Evolutionary conservation across 2,888 invertebrate genomes (phyloP).

Genomic region (Cephalotes varians): DNA sequence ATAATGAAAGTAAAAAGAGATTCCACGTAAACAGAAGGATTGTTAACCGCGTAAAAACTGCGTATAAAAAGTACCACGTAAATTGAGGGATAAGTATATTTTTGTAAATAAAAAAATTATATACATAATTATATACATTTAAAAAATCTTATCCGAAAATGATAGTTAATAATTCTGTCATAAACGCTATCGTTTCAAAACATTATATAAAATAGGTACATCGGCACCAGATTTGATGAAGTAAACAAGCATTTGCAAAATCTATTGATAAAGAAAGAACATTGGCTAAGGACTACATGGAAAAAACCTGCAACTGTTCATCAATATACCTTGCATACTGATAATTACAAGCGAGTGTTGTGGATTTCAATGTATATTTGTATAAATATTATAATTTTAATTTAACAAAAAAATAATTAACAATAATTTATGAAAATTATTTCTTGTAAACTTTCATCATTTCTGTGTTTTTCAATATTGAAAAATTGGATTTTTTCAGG

Average conservation of each 20-base stretch:
- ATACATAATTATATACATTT: not conserved
- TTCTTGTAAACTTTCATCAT: not conserved
- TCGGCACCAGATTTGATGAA: slow-evolving; percentile 24
- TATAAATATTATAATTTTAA: not conserved
- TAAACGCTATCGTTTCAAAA: not conserved
- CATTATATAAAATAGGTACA: slow-evolving; percentile 10
- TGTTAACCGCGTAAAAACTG: no score
- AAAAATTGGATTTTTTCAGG: not conserved
- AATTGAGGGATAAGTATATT: no score
- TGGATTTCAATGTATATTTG: slow-evolving; percentile 9
- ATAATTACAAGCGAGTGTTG: not conserved
- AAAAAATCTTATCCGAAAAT: not conserved
- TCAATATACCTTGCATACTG: not conserved
- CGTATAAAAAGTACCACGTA: no score
- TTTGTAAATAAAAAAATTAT: not conserved
- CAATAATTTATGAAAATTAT: not conserved
- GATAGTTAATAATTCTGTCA: not conserved
- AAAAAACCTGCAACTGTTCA: not conserved
- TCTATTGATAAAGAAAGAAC: not conserved
- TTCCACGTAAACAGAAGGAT: no score
- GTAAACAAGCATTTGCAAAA: not conserved
- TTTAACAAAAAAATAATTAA: no score
- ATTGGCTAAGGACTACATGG: not conserved
- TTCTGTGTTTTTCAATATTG: not conserved
- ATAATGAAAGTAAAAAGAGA: no score